A percentile compares a stretch with the other conserved stretches of the same genome.
Evolutionary conservation across 2,113 vertebrate genomes (phyloP).

Genomic region (Ictalurus furcatus): DNA sequence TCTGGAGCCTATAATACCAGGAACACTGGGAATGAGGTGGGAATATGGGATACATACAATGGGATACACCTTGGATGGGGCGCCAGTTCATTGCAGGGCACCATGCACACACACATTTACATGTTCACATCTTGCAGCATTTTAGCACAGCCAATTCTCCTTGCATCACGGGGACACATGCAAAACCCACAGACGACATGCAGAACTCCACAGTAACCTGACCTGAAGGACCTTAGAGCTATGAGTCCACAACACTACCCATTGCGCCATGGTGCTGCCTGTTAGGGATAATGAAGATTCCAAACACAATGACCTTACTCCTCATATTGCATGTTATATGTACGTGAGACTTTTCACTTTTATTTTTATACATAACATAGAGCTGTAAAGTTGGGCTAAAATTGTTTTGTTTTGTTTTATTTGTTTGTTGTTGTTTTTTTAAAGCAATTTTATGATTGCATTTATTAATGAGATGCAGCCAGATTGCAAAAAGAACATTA

Average conservation of each 20-base stretch:
- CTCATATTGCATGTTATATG: not conserved
- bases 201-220: not conserved
- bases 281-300: not conserved
- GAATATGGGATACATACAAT: not conserved
- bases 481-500: not conserved
- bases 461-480: not conserved
- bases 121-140: not conserved
- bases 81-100: not conserved
- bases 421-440: not conserved
- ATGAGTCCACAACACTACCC: not conserved
- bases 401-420: too few relatives aligned
- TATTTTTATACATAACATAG: not conserved
- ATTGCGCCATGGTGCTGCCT: not conserved
- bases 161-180: not conserved
- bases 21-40: not conserved
- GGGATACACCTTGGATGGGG: not conserved
- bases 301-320: not conserved
- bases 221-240: not conserved
- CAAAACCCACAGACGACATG: not conserved
- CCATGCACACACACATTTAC: not conserved
- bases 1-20: not conserved
- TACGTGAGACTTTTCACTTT: not conserved
- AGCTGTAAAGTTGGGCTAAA: not conserved
- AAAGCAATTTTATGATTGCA: not conserved
- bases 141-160: not conserved